These are phyloP conservation scores for Drosophila nigromelanica DNA, from an alignment of 1,140 invertebrate species.

Conservation along the genomic window DNA sequence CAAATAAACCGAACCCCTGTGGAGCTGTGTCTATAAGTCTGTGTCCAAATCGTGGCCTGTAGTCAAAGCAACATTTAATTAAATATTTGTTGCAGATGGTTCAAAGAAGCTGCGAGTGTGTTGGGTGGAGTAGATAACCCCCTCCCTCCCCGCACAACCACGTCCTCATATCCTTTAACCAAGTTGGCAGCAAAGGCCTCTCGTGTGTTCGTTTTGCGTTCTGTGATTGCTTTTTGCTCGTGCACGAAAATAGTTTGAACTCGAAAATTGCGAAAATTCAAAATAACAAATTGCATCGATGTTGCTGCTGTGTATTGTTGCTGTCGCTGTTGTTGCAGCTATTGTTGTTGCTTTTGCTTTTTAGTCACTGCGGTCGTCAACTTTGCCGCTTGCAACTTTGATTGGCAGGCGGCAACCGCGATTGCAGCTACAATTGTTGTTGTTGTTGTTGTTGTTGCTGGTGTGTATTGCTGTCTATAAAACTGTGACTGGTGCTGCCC, in stretches of 20 bases:
- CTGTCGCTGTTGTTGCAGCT: conserved; percentile 22
- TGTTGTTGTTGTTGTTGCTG: conserved; percentile 5
- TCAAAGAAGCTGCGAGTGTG: conserved; percentile 14
- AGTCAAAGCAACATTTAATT: conserved; percentile 71
- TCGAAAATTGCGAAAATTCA: conserved; percentile 76
- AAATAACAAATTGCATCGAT: conserved; percentile 78
- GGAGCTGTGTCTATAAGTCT: not conserved
- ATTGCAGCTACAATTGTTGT: conserved; percentile 50
- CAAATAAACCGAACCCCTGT: not conserved
- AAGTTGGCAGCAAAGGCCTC: conserved; percentile 9
- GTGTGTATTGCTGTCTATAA: conserved; percentile 44
- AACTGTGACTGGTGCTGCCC: conserved; percentile 58
- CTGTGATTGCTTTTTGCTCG: conserved; percentile 59
- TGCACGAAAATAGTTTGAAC: conserved; percentile 60
- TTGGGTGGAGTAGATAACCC: not conserved
- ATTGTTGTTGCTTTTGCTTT: conserved; percentile 47
- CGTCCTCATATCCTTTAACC: not conserved
- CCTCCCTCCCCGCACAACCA: not conserved
- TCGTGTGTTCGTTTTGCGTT: conserved; percentile 15
- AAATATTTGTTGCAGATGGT: conserved; percentile 54
- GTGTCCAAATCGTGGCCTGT: conserved; percentile 3
- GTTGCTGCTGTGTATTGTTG: conserved; percentile 29
- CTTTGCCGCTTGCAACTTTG: conserved; percentile 67
- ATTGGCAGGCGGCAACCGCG: conserved; percentile 77
- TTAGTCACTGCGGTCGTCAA: conserved; percentile 68